Percentiles rank a stretch among this genome's conserved stretches.
These are phyloP conservation scores for Agriopis leucophaearia DNA, from an alignment of 2,888 invertebrate species.

Conservation along the genomic window DNA sequence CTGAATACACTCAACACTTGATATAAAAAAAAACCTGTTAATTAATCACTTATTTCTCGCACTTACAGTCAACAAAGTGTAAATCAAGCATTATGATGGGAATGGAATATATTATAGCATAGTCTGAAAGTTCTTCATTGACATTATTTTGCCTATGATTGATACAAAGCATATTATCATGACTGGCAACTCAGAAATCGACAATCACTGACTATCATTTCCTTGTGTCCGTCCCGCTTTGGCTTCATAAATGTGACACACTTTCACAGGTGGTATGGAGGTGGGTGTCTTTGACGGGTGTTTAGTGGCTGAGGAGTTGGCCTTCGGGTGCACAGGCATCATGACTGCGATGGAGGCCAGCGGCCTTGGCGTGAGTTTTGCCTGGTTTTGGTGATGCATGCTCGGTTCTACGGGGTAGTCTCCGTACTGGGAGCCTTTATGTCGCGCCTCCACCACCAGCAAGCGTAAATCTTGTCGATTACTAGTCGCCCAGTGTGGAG, in stretches of 20 bases:
- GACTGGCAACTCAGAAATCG: not conserved
- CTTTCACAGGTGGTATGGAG: conserved; percentile 90
- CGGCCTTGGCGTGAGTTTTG: conserved; percentile 90
- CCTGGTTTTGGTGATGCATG: conserved; percentile 16
- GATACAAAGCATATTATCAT: not conserved
- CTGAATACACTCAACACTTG: too few species aligned
- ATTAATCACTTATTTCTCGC: too few species aligned
- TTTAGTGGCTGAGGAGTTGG: conserved; percentile 95
- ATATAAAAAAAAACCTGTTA: too few species aligned
- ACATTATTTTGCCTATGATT: not conserved
- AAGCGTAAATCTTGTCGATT: not conserved
- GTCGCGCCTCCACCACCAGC: too few species aligned
- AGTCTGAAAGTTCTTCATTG: not conserved
- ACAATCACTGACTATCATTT: not conserved
- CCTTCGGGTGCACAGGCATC: conserved; percentile 97
- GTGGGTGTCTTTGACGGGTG: conserved; percentile 92
- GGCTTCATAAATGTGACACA: conserved; percentile 39
- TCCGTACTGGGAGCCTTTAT: not conserved
- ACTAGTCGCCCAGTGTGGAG: conserved; percentile 1
- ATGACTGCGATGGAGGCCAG: conserved; percentile 96
- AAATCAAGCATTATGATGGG: too few species aligned
- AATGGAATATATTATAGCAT: too few species aligned
- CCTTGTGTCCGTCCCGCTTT: conserved; percentile 9
- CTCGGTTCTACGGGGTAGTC: not conserved
- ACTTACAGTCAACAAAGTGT: too few species aligned